A percentile compares a stretch with the other conserved stretches of the same genome.
Evolutionary conservation across 2,888 invertebrate species (phyloP).

Genomic region (Phyllotreta striolata): DNA sequence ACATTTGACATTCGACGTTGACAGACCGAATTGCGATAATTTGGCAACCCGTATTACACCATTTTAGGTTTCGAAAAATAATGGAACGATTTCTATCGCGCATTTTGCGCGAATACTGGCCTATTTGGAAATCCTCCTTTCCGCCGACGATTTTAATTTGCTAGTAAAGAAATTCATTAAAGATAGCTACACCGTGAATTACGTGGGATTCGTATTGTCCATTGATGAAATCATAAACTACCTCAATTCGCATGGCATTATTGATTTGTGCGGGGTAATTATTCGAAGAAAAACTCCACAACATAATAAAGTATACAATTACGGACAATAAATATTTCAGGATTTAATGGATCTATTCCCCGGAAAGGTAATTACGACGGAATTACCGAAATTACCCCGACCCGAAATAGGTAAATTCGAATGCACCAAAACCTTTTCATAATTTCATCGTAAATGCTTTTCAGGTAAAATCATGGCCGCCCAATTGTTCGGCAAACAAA

Average conservation of each 20-base stretch:
- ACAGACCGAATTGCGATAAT: too few relatives aligned
- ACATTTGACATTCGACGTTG: too few relatives aligned
- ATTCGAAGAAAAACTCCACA: background rate
- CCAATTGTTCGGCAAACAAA: slow-evolving; percentile 65
- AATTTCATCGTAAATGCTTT: background rate
- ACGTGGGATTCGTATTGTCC: slow-evolving; percentile 75
- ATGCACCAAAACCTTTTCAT: background rate
- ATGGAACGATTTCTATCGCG: slow-evolving; percentile 77
- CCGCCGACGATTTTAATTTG: slow-evolving; percentile 76
- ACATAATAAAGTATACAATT: background rate
- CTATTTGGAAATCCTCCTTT: slow-evolving; percentile 74
- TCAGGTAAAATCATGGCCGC: slow-evolving; percentile 55
- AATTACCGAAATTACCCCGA: slow-evolving; percentile 72
- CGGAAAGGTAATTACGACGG: slow-evolving; percentile 71
- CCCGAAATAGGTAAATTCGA: slow-evolving; percentile 68
- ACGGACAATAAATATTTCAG: slow-evolving; percentile 11
- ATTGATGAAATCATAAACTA: slow-evolving; percentile 73
- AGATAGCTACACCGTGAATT: slow-evolving; percentile 80
- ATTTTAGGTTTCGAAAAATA: slow-evolving; percentile 69
- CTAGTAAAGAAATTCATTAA: slow-evolving; percentile 79
- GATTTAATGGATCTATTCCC: slow-evolving; percentile 68
- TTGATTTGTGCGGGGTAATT: slow-evolving; percentile 66
- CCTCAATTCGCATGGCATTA: slow-evolving; percentile 63
- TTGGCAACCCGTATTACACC: background rate
- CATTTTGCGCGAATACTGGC: slow-evolving; percentile 79